Percentiles rank a stretch among this genome's conserved stretches.
Conservation (phyloP, 2,888 invertebrate genomes). For the Xanthorhoe spadicearia region DNA sequence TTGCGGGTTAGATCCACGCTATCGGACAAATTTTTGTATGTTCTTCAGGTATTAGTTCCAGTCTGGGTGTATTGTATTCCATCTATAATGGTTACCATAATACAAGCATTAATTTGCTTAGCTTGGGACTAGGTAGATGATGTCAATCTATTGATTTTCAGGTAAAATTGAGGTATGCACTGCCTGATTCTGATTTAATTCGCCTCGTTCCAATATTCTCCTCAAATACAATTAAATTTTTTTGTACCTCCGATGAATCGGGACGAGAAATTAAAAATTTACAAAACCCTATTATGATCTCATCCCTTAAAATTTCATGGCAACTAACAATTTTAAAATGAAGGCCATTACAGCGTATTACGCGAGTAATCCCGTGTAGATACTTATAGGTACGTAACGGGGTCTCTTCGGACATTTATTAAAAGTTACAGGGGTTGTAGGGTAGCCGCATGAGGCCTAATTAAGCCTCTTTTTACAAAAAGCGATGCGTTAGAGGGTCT, state of each 20-base stretch:
- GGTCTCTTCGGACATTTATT: constrained; percentile 81
- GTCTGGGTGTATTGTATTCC: too few species aligned
- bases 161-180: too few species aligned
- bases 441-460: constrained; percentile 83
- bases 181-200: too few species aligned
- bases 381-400: constrained; percentile 58
- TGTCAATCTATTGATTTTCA: too few species aligned
- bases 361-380: constrained; percentile 44
- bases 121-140: too few species aligned
- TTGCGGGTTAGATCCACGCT: too few species aligned
- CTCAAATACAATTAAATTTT: too few species aligned
- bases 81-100: not conserved
- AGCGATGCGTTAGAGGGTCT: constrained; percentile 67
- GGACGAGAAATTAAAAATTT: not conserved
- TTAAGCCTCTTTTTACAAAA: constrained; percentile 84
- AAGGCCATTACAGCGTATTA: constrained; percentile 44
- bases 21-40: too few species aligned
- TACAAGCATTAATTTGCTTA: too few species aligned
- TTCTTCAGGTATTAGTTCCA: too few species aligned
- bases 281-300: constrained; percentile 1
- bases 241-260: not conserved
- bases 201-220: too few species aligned
- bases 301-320: constrained; percentile 8
- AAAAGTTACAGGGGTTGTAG: constrained; percentile 82
- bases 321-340: constrained; percentile 36